Percentiles rank a stretch among this genome's conserved stretches.
Evolutionary conservation across 2,888 invertebrate species (phyloP).

Genomic region (Margaritifera margaritifera): DNA sequence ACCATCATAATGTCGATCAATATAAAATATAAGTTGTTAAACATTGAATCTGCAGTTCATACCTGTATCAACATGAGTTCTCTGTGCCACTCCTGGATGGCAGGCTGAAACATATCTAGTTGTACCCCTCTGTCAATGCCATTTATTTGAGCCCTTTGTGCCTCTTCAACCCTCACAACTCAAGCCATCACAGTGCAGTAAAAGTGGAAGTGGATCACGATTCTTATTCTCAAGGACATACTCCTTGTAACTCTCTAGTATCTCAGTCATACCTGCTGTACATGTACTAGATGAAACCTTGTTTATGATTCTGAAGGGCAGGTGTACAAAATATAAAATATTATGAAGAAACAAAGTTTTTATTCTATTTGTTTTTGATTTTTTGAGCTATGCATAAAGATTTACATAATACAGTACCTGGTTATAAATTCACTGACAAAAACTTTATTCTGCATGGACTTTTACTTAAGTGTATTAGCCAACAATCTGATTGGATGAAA

Average conservation of each 20-base stretch:
- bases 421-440: background rate
- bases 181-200: constrained; percentile 16
- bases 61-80: constrained; percentile 13
- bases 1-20: no score
- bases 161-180: constrained; percentile 15
- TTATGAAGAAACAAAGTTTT: no score
- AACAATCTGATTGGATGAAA: no score
- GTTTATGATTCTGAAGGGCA: constrained; percentile 7
- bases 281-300: constrained; percentile 12
- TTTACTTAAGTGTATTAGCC: no score
- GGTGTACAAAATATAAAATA: background rate
- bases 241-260: constrained; percentile 7
- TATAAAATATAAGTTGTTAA: no score
- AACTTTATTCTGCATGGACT: background rate
- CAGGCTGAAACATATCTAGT: constrained; percentile 13
- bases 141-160: constrained; percentile 12
- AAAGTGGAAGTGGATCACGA: constrained; percentile 1
- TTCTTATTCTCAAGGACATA: constrained; percentile 9
- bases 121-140: constrained; percentile 9
- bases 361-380: no score
- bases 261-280: constrained; percentile 12
- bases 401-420: background rate
- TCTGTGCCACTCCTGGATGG: constrained; percentile 22
- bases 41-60: background rate
- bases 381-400: background rate